Evolutionary conservation across 1,140 invertebrate genomes (phyloP), one percentile per base, ranked within the genome.

Genomic region (Laodelphax striatellus): DNA sequence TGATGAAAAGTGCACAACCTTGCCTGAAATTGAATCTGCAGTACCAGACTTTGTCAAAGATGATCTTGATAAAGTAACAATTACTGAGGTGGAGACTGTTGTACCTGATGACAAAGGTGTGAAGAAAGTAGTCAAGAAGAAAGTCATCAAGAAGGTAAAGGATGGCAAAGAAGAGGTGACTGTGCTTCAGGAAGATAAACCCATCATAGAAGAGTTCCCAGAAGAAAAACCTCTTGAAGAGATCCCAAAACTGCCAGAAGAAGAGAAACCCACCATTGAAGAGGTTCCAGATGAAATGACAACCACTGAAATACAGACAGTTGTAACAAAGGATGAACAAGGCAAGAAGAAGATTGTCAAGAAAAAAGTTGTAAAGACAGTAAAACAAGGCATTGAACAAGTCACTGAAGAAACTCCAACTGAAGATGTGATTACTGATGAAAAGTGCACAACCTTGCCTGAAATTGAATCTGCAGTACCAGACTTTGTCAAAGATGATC

Each of bases 111-210:
- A 58, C 61, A 57, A 57, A 58, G 62, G 55, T 55, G 38, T n/a
- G 13, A 61, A 42, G 64, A 28, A 28, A 28, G 67, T 9, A 64
- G 63, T 65, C 14, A 71, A 73, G 46, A 70, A 41, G 65, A 69
- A 65, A 60, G 63, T 52, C 65, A 69, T 66, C 58, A 68, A 56
- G 53, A 64, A 59, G 38, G 42, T 66, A 67, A 69, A 67, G 60
- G 52, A 65, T 11, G 53, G 62, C 10, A 62, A 66, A 55, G 67
- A 57, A 21, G 21, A 59, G 70, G 65, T 24, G 41, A 61, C 70
- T 16, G 62, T 63, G 5, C 62, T 28, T 4, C 24, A 28, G 6
- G 24, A 28, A 28, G 24, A 28, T 2, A 28, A 28, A 28, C 24
- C 24, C 2, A 28, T 6, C 2, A 6, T 28, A 4, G 24, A 28